Evolutionary conservation across 2,113 vertebrate species (phyloP), one percentile per base, ranked within the genome.

Genomic region (Paedocypris sp.): DNA sequence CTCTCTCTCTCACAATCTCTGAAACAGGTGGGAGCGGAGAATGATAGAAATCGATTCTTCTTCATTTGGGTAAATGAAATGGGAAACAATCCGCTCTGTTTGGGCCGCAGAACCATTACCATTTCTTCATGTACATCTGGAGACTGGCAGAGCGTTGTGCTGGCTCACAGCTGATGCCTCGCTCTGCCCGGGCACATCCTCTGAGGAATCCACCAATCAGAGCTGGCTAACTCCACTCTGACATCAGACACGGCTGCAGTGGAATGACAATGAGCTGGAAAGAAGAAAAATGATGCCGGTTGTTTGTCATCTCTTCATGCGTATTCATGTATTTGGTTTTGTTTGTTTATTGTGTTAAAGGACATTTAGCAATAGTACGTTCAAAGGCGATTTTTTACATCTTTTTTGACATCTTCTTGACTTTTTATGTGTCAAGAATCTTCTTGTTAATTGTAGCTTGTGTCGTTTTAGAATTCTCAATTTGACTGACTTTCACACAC

Each of bases 31-130:
- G 29, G 28, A 32, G 29, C 20, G 25, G 50, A 38, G 35, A 56
- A 41, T 56, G n/a, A 39, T 38, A 41, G 13, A 56, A 28, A 19
- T 56, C 15, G 23, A 41, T 56, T 56, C 22, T 41, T 56, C 52
- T 56, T 56, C 36, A 56, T 56, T 41, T 56, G 35, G 23, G 36
- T 56, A 56, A 56, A 56, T 56, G 36, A 41, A 56, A 56, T 29
- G 9, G 52, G 36, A 41, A 56, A 56, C 36, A 41, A 41, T 56
- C 23, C 23, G 13, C 35, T 54, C 36, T 56, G 35, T 56, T 56
- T 56, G n/a, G 36, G 35, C 15, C 41, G 38, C 35, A 41, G 15
- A 28, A 18, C 13, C 52, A 56, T 36, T 56, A 28, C 23, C 22
- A 33, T 41, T 38, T 23, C 36, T 41, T 15, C n/a, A 12, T 36